Evolutionary conservation across 1,140 invertebrate genomes (phyloP), one percentile per base, ranked within the genome.

Genomic region (Triops cancriformis): DNA sequence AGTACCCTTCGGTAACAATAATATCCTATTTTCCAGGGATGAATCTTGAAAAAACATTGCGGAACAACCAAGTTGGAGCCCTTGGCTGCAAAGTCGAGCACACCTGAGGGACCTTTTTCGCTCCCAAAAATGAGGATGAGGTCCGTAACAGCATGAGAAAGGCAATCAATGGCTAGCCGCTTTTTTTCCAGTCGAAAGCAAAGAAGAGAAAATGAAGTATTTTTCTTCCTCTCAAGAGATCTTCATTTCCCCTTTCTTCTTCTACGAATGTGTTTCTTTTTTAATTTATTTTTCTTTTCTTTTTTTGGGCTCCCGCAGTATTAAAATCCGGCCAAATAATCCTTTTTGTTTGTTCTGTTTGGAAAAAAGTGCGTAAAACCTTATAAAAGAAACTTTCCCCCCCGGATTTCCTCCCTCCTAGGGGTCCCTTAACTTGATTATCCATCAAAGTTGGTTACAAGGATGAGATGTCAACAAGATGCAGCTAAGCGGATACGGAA

Each of bases 91-190:
- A 64, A n/a, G 51, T 23, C 51, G 51, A 64, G 51, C 51, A 64
- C 51, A 64, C 51, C 51, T 64, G 51, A 64, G 51, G 51, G 51
- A 64, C 51, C 51, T 64, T 64, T 64, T 64, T n/a, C 18, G 14
- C 1, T n/a, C n/a, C 51, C 18, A 64, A 37, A 37, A 64, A 64
- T 64, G 51, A 64, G 51, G 23, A 64, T 18, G 51, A 18, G 51
- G 51, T 64, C 23, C 23, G 18, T 14, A 64, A 4, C 51, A 64
- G 23, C 51, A 64, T 23, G 51, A 18, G 10, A 64, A 64, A 64
- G 23, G 51, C 51, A 64, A 64, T 64, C 51, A 64, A 64, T 64
- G 51, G 51, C 23, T 64, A 64, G 51, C 23, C 51, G 23, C 5
- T 6, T 23, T 23, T 64, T 64, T 64, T 64, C 51, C 14, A 64